Percentiles rank a stretch among this genome's conserved stretches.
phyloP scores from a whole-genome alignment of 2,113 vertebrate species.

The Phyllostomus discolor region DNA sequence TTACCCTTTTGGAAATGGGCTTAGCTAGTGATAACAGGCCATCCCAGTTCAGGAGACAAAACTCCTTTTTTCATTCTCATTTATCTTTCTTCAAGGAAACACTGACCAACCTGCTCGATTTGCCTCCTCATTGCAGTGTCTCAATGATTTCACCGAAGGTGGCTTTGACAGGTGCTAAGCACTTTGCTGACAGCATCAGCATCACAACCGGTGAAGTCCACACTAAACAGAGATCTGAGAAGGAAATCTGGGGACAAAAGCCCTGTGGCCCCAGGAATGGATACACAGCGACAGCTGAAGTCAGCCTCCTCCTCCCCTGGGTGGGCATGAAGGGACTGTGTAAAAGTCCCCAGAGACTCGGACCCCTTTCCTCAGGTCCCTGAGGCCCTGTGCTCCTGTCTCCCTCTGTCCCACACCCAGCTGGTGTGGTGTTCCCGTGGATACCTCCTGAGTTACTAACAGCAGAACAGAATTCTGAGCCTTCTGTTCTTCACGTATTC shows the following conservation, averaged over 20 bases:
- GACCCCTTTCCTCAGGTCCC: background rate
- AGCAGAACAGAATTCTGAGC: conserved; percentile 28
- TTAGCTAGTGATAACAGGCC: background rate
- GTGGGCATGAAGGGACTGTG: background rate
- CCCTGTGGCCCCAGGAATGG: background rate
- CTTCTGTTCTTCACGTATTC: conserved; percentile 56
- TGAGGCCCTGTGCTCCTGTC: background rate
- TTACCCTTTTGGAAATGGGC: background rate
- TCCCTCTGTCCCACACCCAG: background rate
- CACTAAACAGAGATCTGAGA: background rate
- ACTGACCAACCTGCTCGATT: background rate
- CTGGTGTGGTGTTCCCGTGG: background rate
- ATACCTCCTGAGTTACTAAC: background rate
- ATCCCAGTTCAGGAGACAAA: background rate
- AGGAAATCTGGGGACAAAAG: background rate
- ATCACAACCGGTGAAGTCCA: background rate
- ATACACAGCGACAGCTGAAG: background rate
- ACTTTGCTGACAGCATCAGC: background rate
- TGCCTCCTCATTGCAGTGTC: background rate
- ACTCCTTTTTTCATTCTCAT: background rate
- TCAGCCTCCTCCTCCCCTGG: too few species aligned
- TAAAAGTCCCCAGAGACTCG: background rate
- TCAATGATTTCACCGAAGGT: background rate
- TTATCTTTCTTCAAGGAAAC: background rate
- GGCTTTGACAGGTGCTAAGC: conserved; percentile 24